Base-by-base conservation (phyloP, 2,113 vertebrate species). In the Glaucomys volans region DNA sequence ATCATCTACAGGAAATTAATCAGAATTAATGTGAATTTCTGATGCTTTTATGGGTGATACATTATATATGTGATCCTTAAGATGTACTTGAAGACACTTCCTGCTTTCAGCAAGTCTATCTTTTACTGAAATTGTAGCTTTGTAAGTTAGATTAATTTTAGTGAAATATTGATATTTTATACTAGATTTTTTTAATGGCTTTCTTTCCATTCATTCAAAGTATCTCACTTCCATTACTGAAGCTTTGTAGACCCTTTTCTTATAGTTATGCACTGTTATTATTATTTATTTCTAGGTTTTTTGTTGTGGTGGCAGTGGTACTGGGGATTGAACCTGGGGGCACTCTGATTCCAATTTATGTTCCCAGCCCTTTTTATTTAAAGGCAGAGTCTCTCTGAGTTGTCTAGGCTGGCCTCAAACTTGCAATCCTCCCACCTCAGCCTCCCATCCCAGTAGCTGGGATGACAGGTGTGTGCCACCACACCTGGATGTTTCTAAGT, bases 1-100 rank as follows among this genome's bases (percentile, higher is more conserved):
- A 80, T 62, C 11, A 67, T 64, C 42, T 69, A 67, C 10, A 84
- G 81, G 28, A 95, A 76, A 92, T 90, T 66, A 28, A 54, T 64
- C 44, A 71, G 52, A 66, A 5, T n/a, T n/a, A n/a, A n/a, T 35
- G 11, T 93, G 59, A 91, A 76, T 97, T 93, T 83, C 62, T 81
- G 66, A 69, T 52, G 42, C 9, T 75, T 88, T 79, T 35, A 50
- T 91, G 37, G 18, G 28, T 59, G 57, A 12, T 17, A 69, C 47
- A 37, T 74, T 66, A 20, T 85, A 66, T 80, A 37, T 32, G 71
- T 77, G 37, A 28, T 44, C 26, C 26, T 64, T 59, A 80, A 24
- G 40, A 59, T 64, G 91, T 62, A 69, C 11, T 80, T 87, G 47
- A 94, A 87, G n/a, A 74, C 18, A 57, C 22, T 90, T 90, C 42